Evolutionary conservation across 2,797 vertebrate genomes (phyloP), one percentile per base, ranked within the genome.

Genomic region (Lophius americanus): DNA sequence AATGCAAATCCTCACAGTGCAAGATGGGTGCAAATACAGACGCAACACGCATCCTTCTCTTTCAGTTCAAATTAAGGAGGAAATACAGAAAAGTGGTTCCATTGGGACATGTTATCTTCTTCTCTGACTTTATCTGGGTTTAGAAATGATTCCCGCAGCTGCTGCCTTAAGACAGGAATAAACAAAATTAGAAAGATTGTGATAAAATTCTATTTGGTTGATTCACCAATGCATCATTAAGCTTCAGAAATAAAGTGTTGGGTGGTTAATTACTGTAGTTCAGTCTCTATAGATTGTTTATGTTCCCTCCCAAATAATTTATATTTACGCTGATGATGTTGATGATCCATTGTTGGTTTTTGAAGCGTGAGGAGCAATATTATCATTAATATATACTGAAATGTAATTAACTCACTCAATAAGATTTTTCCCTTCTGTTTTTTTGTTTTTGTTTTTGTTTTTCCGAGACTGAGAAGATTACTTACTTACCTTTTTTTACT

Each of bases 281-380:
- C 47, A 73, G 63, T 71, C 43, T 48, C 35, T 64, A 9, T 59
- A 61, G 65, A 68, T 75, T 75, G 33, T 70, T 58, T 50, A 66
- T 48, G 39, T n/a, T 60, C 77, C 55, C n/a, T 46, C 14, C 57
- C 55, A 75, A 71, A 23, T 23, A 23, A 23, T 23, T 23, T 23
- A 23, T 23, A 23, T 23, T 23, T 23, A 23, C 23, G 23, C 23
- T 23, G 23, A 23, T 87, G 86, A 92, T 88, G 92, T 72, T 79
- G 83, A 91, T 67, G 83, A 90, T 92, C 89, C 92, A 95, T 93
- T 94, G 93, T 66, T 59, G 68, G 82, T 86, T 87, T 91, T 84
- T 89, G 86, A 92, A 91, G 87, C 84, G 77, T 84, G 77, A 81
- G 43, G 11, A 32, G 11, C 2, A 44, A 13, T 35, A 38, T 51